A percentile compares a stretch with the other conserved stretches of the same genome.
Conservation (phyloP, 2,888 invertebrate genomes). For the Hyposoter dolosus region DNA sequence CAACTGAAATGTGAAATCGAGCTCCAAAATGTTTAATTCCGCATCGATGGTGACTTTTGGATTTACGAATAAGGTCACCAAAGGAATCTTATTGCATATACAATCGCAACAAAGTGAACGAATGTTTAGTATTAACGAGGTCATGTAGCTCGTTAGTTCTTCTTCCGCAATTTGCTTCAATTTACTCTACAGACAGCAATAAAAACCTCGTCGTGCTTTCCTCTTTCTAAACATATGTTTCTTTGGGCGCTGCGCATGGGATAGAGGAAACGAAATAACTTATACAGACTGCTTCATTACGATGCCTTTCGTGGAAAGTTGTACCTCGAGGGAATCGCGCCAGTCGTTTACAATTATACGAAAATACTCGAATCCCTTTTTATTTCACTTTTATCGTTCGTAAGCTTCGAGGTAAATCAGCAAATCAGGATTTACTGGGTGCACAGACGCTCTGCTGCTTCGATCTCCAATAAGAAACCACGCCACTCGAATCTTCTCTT, state of each 20-base stretch:
- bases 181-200: conserved; percentile 31
- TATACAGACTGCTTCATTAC: conserved; percentile 39
- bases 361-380: conserved; percentile 15
- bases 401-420: conserved; percentile 1
- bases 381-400: conserved; percentile 8
- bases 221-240: conserved; percentile 4
- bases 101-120: conserved; percentile 28
- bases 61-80: background rate
- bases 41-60: background rate
- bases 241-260: background rate
- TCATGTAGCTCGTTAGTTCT: conserved; percentile 35
- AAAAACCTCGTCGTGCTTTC: conserved; percentile 14
- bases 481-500: background rate
- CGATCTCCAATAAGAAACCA: conserved; percentile 3
- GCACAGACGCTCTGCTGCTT: background rate
- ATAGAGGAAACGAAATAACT: background rate
- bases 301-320: conserved; percentile 16
- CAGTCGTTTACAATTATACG: conserved; percentile 28
- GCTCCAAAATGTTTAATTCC: background rate
- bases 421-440: background rate
- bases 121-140: conserved; percentile 38
- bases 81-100: conserved; percentile 18
- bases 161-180: conserved; percentile 34
- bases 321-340: background rate
- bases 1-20: background rate